phyloP scores from a whole-genome alignment of 1,140 invertebrate genomes.

The Ceratina calcarata region DNA sequence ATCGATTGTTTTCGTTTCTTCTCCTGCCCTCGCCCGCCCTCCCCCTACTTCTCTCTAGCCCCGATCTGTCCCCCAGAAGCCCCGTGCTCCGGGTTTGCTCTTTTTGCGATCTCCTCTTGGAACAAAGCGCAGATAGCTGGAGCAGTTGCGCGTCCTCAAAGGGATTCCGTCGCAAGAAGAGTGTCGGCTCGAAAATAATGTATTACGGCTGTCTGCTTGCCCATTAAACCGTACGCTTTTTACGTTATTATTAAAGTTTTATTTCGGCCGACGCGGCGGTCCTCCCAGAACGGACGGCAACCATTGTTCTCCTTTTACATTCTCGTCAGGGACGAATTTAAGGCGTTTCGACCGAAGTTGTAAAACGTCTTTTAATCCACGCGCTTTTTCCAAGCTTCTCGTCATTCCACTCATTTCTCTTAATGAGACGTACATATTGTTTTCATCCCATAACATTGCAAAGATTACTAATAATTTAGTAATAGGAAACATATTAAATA shows the following conservation, averaged over 20 bases:
- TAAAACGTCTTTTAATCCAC: too few species aligned
- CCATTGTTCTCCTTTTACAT: slow-evolving; percentile 41
- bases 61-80: not conserved
- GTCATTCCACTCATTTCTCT: too few species aligned
- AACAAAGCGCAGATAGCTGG: slow-evolving; percentile 50
- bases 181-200: slow-evolving; percentile 53
- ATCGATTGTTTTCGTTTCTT: slow-evolving; percentile 70
- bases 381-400: too few species aligned
- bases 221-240: slow-evolving; percentile 40
- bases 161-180: slow-evolving; percentile 47
- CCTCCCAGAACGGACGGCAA: not conserved
- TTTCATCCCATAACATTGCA: too few species aligned
- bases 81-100: slow-evolving; percentile 11
- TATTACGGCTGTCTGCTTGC: slow-evolving; percentile 35
- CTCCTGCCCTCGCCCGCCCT: slow-evolving; percentile 36
- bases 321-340: too few species aligned
- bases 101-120: slow-evolving; percentile 40
- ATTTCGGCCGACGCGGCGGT: slow-evolving; percentile 27
- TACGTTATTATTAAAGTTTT: slow-evolving; percentile 46
- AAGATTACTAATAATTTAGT: too few species aligned
- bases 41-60: not conserved
- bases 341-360: too few species aligned
- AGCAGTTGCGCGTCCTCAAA: slow-evolving; percentile 47
- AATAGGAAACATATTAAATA: too few species aligned
- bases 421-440: too few species aligned